Evolutionary conservation across 2,797 vertebrate genomes (phyloP), one percentile per base, ranked within the genome.

Genomic region (Vipera latastei): DNA sequence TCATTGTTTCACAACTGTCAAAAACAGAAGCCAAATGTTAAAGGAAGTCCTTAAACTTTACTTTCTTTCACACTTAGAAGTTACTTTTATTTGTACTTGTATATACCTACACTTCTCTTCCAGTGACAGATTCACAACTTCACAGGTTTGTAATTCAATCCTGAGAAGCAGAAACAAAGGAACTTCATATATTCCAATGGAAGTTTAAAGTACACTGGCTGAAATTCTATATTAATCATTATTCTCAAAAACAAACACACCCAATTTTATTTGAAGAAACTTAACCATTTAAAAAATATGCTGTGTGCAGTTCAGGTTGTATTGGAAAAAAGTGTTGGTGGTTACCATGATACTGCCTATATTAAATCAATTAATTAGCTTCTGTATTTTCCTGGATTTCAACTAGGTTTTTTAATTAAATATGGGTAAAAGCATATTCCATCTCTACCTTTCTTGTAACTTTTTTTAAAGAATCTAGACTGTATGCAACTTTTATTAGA

Each of bases 181-280:
- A 89, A 92, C 38, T 25, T n/a, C 65, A 94, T 22, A 87, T 0
- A 26, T 12, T 78, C 78, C 65, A 11, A 7, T 73, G 56, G n/a
- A 93, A 59, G 69, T 95, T 92, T 93, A 93, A 92, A 14, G 53
- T 73, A 55, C 32, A 78, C 3, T 44, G 14, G 28, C 44, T 89
- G 86, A 55, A 91, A 94, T 95, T 92, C 91, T 93, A 91, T 60
- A 65, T 95, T 92, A 60, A 89, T 95, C 53, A 69, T 86, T 65
- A 9, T 53, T 83, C 92, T 93, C 95, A 92, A 96, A 88, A 96
- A 96, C 63, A 94, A 94, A 95, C 96, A 95, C 44, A 93, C 94
- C 63, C 90, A 93, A 87, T 92, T 96, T 89, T 78, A 93, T 91
- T 95, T 94, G 89, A 96, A 96, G 92, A 95, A 90, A 92, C 73